Evolutionary conservation across 2,797 vertebrate genomes (phyloP).

Genomic region (Melanotaenia pygmaea): DNA sequence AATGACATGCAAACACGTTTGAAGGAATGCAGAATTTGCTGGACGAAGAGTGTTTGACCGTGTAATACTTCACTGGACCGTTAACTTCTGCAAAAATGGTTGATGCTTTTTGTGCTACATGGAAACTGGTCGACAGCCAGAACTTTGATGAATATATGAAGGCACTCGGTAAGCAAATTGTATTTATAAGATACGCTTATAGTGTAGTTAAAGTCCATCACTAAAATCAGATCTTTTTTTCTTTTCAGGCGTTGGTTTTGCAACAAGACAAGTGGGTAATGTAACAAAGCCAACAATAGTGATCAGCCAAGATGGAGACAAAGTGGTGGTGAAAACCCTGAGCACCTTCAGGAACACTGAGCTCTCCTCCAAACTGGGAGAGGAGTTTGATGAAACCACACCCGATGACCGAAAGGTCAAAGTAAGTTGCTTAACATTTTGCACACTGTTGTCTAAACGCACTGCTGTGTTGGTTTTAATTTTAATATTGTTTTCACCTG

Average conservation of each 20-base stretch:
- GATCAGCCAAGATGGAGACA: conserved; percentile 91
- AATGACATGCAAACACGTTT: conserved; percentile 22
- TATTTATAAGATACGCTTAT: background rate
- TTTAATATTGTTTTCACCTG: conserved; percentile 32
- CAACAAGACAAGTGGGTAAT: conserved; percentile 94
- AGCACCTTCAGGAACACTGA: conserved; percentile 97
- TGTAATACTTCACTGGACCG: conserved; percentile 10
- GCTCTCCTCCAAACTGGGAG: conserved; percentile 91
- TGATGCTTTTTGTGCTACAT: conserved; percentile 93
- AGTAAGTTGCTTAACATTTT: conserved; percentile 74
- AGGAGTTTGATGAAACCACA: conserved; percentile 96
- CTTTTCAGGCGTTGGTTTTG: conserved; percentile 90
- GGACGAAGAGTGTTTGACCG: conserved; percentile 9
- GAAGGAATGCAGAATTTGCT: conserved; percentile 15
- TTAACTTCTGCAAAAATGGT: conserved; percentile 82
- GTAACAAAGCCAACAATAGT: conserved; percentile 94
- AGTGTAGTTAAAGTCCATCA: background rate
- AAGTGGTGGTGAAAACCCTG: conserved; percentile 89
- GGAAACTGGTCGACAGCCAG: conserved; percentile 94
- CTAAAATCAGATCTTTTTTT: accelerated
- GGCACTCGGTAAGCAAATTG: conserved; percentile 84
- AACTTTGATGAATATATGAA: conserved; percentile 99
- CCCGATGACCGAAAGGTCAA: conserved; percentile 94
- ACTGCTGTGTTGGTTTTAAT: background rate
- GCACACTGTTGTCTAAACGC: background rate